These are phyloP conservation scores for Neostethus bicornis DNA, from an alignment of 2,797 vertebrate genomes.

Conservation along the genomic window DNA sequence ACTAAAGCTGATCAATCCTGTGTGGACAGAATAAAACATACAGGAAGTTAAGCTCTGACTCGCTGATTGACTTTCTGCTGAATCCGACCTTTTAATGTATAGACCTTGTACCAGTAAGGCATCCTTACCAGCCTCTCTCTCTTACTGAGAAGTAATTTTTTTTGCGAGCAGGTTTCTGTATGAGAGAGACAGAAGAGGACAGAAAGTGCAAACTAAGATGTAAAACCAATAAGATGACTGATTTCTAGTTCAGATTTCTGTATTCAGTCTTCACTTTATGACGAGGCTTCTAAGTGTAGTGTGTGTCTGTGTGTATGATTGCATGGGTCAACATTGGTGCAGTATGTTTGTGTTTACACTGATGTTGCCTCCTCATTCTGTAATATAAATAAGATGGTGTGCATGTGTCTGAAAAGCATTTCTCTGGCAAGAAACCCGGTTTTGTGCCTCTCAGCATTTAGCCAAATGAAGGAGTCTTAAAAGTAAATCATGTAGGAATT, in stretches of 20 bases:
- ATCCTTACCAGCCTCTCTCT: conserved; percentile 6
- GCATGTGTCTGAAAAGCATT: conserved; percentile 35
- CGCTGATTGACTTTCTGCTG: conserved; percentile 12
- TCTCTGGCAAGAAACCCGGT: conserved; percentile 10
- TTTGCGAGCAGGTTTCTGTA: too few relatives aligned
- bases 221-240: conserved; percentile 55
- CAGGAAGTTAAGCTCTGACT: background rate
- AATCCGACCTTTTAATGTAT: conserved; percentile 34
- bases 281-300: conserved; percentile 34
- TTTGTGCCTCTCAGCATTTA: conserved; percentile 19
- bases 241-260: conserved; percentile 55
- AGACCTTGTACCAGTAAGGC: conserved; percentile 52
- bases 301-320: conserved; percentile 4
- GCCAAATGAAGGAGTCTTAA: conserved; percentile 9
- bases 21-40: background rate
- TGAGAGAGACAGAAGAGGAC: conserved; percentile 17
- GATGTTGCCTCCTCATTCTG: conserved; percentile 24
- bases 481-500: conserved; percentile 2
- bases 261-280: conserved; percentile 55
- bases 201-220: conserved; percentile 29
- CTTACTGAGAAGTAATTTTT: too few relatives aligned
- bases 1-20: background rate
- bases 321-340: conserved; percentile 2
- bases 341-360: conserved; percentile 15
- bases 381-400: conserved; percentile 56